phyloP scores from a whole-genome alignment of 2,113 vertebrate genomes.

The Nerophis ophidion region DNA sequence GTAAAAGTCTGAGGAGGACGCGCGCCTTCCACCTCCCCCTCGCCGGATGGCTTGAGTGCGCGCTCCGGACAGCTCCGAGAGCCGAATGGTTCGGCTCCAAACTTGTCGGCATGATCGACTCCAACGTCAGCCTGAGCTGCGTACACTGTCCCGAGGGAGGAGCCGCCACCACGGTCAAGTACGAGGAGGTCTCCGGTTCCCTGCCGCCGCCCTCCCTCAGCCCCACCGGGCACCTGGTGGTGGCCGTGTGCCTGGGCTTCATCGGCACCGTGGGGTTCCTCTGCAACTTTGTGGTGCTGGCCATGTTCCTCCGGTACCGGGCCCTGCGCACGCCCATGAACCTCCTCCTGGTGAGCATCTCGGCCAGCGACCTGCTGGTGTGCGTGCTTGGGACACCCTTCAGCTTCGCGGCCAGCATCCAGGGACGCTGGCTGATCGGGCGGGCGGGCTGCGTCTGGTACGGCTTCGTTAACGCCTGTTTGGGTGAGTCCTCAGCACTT shows the following conservation, averaged over 20 bases:
- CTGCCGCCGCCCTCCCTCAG: slow-evolving; percentile 41
- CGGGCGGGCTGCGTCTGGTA: slow-evolving; percentile 76
- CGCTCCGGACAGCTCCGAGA: not conserved
- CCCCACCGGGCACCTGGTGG: slow-evolving; percentile 70
- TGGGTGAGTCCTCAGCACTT: slow-evolving; percentile 64
- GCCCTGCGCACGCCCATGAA: slow-evolving; percentile 77
- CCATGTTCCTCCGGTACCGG: slow-evolving; percentile 73
- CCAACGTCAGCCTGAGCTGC: slow-evolving; percentile 62
- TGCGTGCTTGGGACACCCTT: slow-evolving; percentile 71
- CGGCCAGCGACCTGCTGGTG: slow-evolving; percentile 74
- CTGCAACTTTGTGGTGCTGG: slow-evolving; percentile 67
- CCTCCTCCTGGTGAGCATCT: slow-evolving; percentile 76
- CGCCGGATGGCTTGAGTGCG: slow-evolving; percentile 37
- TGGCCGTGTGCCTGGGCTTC: slow-evolving; percentile 71
- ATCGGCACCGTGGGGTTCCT: slow-evolving; percentile 70
- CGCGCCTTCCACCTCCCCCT: too few relatives aligned
- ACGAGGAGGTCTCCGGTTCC: slow-evolving; percentile 33
- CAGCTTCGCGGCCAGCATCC: slow-evolving; percentile 76
- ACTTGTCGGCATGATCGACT: slow-evolving; percentile 55
- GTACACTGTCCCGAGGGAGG: slow-evolving; percentile 43
- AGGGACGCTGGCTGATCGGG: slow-evolving; percentile 75
- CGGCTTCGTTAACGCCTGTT: slow-evolving; percentile 74
- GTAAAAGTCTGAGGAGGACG: slow-evolving; percentile 2
- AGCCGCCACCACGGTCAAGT: slow-evolving; percentile 29
- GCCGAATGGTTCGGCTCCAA: slow-evolving; percentile 28